Evolutionary conservation across 2,797 vertebrate species (phyloP), one percentile per base, ranked within the genome.

Genomic region (Ciconia nigra): DNA sequence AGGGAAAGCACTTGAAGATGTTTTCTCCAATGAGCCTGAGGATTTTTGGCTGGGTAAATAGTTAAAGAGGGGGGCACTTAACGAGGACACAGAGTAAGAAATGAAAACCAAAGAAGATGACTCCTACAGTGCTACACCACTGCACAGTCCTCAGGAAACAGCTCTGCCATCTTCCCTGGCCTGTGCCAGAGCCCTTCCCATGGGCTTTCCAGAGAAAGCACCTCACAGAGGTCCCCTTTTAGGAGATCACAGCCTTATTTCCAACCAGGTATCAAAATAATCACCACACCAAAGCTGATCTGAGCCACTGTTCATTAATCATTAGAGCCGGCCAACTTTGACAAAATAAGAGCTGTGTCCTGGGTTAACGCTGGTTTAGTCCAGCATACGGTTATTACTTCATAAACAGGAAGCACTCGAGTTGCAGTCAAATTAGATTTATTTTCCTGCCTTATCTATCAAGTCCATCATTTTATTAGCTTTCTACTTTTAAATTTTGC

Each of bases 361-460:
- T 92, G 79, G 90, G 74, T 92, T 96, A 95, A 91, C 2, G 6
- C 89, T 95, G 51, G 78, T 89, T 97, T 92, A 92, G 80, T 65
- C 69, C 84, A 59, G 71, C 4, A 12, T 88, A 87, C 0, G 0
- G 28, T 83, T 87, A 94, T 92, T 90, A 76, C 78, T 92, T 92
- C 90, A 86, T 89, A 94, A 96, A 93, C 90, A 95, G 93, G 96
- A 96, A 95, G 66, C 62, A 58, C 84, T 96, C 55, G 9, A 87
- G 71, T 97, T 96, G 92, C 81, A 95, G 92, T 88, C 58, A 92
- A 94, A 94, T 96, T 74, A 90, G 83, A 95, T 87, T 91, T 94
- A 49, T 94, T 90, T 96, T 92, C 57, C 37, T 94, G 78, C 47
- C 42, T 91, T 95, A 95, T 94, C 93, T 96, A 70, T 88, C 65